These are phyloP conservation scores for Planiliza haematocheilus DNA, from an alignment of 2,113 vertebrate genomes.

Conservation along the genomic window DNA sequence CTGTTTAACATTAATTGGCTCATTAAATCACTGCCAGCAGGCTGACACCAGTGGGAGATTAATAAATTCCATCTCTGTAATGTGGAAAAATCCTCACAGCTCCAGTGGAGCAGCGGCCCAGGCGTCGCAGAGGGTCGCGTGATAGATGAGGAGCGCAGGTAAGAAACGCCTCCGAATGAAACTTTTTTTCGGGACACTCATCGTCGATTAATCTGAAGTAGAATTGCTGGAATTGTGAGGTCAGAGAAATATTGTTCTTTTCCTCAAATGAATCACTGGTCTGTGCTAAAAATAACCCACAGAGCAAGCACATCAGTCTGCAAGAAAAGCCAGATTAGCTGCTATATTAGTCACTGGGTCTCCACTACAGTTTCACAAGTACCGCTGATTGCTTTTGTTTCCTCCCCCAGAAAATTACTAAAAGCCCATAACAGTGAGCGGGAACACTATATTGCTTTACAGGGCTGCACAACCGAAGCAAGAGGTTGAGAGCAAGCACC, in stretches of 20 bases:
- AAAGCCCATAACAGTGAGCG: constrained; percentile 41
- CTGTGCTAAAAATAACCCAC: constrained; percentile 46
- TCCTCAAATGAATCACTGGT: constrained; percentile 24
- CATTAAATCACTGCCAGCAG: constrained; percentile 67
- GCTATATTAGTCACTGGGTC: constrained; percentile 55
- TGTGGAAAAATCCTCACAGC: constrained; percentile 29
- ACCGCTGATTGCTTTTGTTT: constrained; percentile 49
- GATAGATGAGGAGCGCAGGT: constrained; percentile 19
- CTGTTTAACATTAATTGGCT: constrained; percentile 72
- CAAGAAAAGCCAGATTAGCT: constrained; percentile 48
- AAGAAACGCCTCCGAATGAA: constrained; percentile 16
- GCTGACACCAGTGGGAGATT: constrained; percentile 61
- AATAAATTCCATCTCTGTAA: constrained; percentile 29
- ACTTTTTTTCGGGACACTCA: constrained; percentile 10
- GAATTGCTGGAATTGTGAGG: constrained; percentile 7
- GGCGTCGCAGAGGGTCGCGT: background rate
- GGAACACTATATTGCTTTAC: constrained; percentile 21
- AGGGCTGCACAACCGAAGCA: constrained; percentile 6
- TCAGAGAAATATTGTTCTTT: constrained; percentile 36
- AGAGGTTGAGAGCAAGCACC: background rate
- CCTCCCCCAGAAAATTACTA: constrained; percentile 43
- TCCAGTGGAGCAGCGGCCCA: constrained; percentile 2
- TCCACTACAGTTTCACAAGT: constrained; percentile 44
- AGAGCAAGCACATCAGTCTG: constrained; percentile 29
- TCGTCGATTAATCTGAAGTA: constrained; percentile 24